Percentiles rank a stretch among this genome's conserved stretches.
Conservation (phyloP, 2,888 invertebrate species). For the Pollenia angustigena region DNA sequence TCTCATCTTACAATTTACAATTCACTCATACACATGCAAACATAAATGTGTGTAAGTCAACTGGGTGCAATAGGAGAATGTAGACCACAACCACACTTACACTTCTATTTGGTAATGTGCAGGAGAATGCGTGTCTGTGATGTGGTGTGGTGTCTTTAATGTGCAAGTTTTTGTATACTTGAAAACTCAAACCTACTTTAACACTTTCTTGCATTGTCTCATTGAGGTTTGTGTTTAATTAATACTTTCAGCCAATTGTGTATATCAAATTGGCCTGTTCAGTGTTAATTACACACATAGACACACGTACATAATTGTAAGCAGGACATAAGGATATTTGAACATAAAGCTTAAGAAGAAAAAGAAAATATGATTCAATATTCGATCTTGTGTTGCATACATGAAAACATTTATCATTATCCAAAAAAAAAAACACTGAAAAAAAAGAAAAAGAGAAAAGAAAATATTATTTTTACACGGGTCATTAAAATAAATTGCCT, state of each 20-base stretch:
- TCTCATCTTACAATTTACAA: constrained; percentile 63
- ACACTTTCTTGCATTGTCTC: constrained; percentile 52
- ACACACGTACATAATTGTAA: not conserved
- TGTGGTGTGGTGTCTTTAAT: not conserved
- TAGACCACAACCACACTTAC: constrained; percentile 35
- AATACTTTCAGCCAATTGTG: constrained; percentile 74
- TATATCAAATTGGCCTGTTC: constrained; percentile 45
- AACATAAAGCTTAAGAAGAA: constrained; percentile 17
- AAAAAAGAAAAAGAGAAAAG: not conserved
- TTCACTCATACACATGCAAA: constrained; percentile 16
- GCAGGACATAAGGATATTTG: constrained; percentile 43
- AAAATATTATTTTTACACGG: not conserved
- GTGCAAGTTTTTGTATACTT: constrained; percentile 16
- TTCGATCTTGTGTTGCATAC: constrained; percentile 23
- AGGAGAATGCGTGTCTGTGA: not conserved
- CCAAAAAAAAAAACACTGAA: constrained; percentile 18
- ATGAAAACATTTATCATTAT: constrained; percentile 21
- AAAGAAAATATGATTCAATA: constrained; percentile 21
- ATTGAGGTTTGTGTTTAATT: constrained; percentile 73
- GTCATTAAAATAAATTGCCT: not conserved
- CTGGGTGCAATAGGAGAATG: constrained; percentile 29
- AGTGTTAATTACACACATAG: not conserved
- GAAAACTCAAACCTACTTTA: constrained; percentile 55
- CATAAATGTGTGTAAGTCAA: constrained; percentile 1
- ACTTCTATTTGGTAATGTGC: not conserved